A percentile compares a stretch with the other conserved stretches of the same genome.
These are phyloP conservation scores for Neodiprion lecontei DNA, from an alignment of 1,140 invertebrate genomes.

Conservation along the genomic window DNA sequence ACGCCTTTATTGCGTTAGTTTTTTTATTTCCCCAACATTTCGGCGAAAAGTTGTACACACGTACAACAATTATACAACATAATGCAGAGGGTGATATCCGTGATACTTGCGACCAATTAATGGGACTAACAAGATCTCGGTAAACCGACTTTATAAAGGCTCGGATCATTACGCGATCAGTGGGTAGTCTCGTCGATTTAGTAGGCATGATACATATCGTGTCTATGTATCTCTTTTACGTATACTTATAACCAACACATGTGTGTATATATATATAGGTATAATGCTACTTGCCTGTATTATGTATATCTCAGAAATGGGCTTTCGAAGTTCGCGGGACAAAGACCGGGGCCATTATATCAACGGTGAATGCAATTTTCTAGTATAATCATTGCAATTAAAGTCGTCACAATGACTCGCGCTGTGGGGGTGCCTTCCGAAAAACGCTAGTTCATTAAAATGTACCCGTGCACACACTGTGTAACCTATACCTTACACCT, in stretches of 20 bases:
- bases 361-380: neutral
- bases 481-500: no score
- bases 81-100: no score
- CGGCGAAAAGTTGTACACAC: no score
- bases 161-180: neutral
- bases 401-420: neutral
- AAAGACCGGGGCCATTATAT: neutral
- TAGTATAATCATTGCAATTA: slow-evolving; percentile 4
- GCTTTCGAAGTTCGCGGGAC: neutral
- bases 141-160: neutral
- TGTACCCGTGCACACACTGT: neutral
- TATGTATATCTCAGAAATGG: neutral
- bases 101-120: no score
- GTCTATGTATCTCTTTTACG: no score
- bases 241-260: no score
- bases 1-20: no score
- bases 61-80: no score
- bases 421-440: neutral
- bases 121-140: neutral
- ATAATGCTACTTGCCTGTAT: neutral
- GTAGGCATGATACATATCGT: no score
- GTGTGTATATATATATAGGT: no score
- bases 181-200: neutral
- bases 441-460: neutral
- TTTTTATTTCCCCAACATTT: no score